These are phyloP conservation scores for Lutjanus erythropterus DNA, from an alignment of 2,113 vertebrate species.

Conservation along the genomic window DNA sequence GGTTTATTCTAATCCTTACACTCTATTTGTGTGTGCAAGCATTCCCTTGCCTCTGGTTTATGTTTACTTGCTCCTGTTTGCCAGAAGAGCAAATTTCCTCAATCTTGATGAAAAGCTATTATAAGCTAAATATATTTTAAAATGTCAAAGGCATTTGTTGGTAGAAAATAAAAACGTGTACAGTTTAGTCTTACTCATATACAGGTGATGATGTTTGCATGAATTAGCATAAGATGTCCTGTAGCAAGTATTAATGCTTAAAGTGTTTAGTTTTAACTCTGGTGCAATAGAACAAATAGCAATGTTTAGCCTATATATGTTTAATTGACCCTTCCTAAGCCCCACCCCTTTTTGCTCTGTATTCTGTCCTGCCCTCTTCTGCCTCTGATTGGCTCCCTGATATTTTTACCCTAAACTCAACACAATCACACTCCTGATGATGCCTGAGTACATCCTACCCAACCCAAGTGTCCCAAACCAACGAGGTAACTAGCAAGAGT, in stretches of 20 bases:
- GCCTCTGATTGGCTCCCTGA: too few relatives aligned
- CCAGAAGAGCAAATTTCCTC: neutral
- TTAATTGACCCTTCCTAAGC: too few relatives aligned
- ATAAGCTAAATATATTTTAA: too few relatives aligned
- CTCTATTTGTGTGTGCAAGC: neutral
- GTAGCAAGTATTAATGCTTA: neutral
- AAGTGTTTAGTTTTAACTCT: neutral
- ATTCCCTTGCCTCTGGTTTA: neutral
- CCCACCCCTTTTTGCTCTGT: too few relatives aligned
- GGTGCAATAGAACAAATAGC: neutral
- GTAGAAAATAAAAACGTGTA: neutral
- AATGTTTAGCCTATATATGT: neutral
- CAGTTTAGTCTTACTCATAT: neutral
- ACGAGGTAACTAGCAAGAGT: too few relatives aligned
- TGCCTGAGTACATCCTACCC: too few relatives aligned
- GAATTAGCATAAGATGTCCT: neutral
- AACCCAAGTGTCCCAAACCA: too few relatives aligned
- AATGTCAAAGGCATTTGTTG: neutral
- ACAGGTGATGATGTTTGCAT: neutral
- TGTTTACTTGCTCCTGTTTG: constrained; percentile 5
- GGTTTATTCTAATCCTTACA: constrained; percentile 42
- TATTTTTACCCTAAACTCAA: too few relatives aligned
- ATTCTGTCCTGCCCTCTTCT: too few relatives aligned
- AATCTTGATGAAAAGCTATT: too few relatives aligned
- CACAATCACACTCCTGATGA: too few relatives aligned